Conservation (phyloP, 1,140 invertebrate genomes). For the Trichoplusia ni region DNA sequence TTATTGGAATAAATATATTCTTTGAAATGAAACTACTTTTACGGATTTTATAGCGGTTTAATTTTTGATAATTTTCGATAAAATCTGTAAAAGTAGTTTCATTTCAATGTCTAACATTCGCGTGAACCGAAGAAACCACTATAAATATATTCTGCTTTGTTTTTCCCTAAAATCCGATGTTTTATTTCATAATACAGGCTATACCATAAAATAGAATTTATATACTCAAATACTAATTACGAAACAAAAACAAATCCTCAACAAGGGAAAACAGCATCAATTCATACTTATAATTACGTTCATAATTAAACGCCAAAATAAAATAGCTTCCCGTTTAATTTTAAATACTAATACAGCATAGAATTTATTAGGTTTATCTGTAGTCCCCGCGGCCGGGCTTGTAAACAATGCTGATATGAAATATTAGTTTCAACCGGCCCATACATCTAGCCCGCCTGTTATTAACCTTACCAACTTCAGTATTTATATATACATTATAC, state of each 20-base stretch:
- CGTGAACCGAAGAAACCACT: too few relatives aligned
- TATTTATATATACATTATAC: slow-evolving; percentile 30
- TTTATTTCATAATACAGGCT: too few relatives aligned
- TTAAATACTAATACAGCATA: slow-evolving; percentile 34
- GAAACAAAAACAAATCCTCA: neutral
- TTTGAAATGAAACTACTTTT: too few relatives aligned
- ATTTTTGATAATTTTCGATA: too few relatives aligned
- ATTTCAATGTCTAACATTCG: too few relatives aligned
- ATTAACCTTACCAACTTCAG: slow-evolving; percentile 33
- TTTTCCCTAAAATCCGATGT: too few relatives aligned
- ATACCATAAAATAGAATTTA: too few relatives aligned
- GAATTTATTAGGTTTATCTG: slow-evolving; percentile 31
- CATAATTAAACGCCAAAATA: slow-evolving; percentile 18
- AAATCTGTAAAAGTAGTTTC: too few relatives aligned
- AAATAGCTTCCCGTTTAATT: slow-evolving; percentile 25
- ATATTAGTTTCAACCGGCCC: slow-evolving; percentile 41
- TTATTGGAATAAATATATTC: too few relatives aligned
- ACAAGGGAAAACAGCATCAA: neutral
- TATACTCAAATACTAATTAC: too few relatives aligned
- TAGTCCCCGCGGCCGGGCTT: slow-evolving; percentile 33
- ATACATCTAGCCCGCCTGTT: slow-evolving; percentile 36
- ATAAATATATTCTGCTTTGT: too few relatives aligned
- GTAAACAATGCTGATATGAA: slow-evolving; percentile 45
- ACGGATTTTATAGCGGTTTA: too few relatives aligned
- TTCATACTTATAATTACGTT: slow-evolving; percentile 26